Base-by-base conservation (phyloP, 2,888 invertebrate species). In the Lasioglossum villosulum region DNA sequence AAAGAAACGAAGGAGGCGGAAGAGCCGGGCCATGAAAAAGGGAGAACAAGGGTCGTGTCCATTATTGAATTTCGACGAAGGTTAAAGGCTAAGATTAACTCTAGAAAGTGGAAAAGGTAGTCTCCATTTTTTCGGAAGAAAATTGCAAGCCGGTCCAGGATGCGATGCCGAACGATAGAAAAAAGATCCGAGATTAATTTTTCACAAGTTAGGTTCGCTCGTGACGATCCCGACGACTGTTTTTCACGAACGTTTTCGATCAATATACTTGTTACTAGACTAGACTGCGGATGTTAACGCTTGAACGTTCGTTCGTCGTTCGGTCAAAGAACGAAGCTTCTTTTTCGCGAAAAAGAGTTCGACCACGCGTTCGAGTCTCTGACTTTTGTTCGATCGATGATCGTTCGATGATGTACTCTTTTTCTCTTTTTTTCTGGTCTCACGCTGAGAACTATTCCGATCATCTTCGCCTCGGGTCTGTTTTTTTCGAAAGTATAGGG, bases 51-150 rank as follows among this genome's bases (percentile, higher is more conserved):
- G 34, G 45, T 74, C 39, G 82, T 14, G 14, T 76, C 42, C 68
- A 16, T 77, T 68, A 74, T 84, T 56, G 34, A 78, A 71, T 72
- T 30, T 42, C 52, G 83, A 78, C 59, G 73, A 82, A 70, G 59
- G 63, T 84, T 72, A 39, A 37, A n/a, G 56, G 52, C 27, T 56
- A 66, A 72, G 52, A 83, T 83, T 63, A 78, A 75, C 75, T 45
- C 37, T 37, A 72, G 75, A 83, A 78, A 75, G 83, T 83, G 75
- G 63, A 56, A 56, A 70, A 75, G 74, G 23, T 42, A 48, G 27
- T 82, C 30, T 27, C 34, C 45, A 34, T n/a, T 34, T 63, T 42
- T 56, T 6, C 12, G n/a, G 45, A 45, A 45, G 45, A 16, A n/a
- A n/a, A 56, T 52, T 3, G 23, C 48, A 19, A n/a, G 70, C 34